Base-by-base conservation (phyloP, 1,140 invertebrate species). In the Drosophila lini region DNA sequence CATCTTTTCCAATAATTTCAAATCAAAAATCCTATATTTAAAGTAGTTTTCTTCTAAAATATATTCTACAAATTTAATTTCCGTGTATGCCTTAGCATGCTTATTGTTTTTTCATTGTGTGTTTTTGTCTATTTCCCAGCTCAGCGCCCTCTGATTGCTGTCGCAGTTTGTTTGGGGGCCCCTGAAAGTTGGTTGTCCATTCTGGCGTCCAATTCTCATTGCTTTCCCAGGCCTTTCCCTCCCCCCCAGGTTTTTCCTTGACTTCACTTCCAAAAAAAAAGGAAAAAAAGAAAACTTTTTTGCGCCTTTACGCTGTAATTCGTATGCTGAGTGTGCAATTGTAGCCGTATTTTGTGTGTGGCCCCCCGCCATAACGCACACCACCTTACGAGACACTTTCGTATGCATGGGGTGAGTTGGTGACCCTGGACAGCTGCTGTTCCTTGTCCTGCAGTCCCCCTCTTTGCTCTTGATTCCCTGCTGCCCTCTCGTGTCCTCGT, bases 261-360 rank as follows among this genome's bases (percentile, higher is more conserved):
- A 80, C 81, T 84, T 85, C 81, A 74, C 75, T 77, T 80, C 58
- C 57, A 71, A 77, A 15, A 5, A 22, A 22, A 15, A 9, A 13
- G 5, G 6, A 8, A n/a, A 13, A 13, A 34, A 34, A 4, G 32
- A 53, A 53, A 57, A 78, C 32, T 67, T 82, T 78, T 82, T 88
- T 83, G 75, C 80, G 83, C 80, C 80, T 88, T 88, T 88, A 89
- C 83, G 84, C 84, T 80, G 83, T 88, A 88, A 88, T 88, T 88
- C 83, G 83, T 88, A 89, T 88, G 84, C 84, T 83, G 83, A 89
- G 83, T 89, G 83, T 89, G 84, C 83, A 88, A 88, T 88, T 83
- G 83, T 89, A 88, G 60, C 84, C 73, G 83, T 88, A 88, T 88
- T 89, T 88, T 89, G 70, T 88, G 52, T 68, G 48, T 19, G 70